Conservation (phyloP, 2,888 invertebrate genomes). For the Leptodirus hochenwartii region DNA sequence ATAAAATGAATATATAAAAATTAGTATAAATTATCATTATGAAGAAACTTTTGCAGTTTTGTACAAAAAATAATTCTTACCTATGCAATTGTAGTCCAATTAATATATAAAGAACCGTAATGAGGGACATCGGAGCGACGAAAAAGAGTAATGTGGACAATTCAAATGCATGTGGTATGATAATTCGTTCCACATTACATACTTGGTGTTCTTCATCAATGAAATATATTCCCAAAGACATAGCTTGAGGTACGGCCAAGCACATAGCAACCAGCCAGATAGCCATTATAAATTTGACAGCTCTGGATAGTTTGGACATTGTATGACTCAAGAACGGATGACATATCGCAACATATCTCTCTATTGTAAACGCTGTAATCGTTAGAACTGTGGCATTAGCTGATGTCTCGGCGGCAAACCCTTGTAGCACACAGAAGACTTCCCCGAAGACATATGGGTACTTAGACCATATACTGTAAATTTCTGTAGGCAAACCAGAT, state of each 20-base stretch:
- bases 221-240: slow-evolving; percentile 58
- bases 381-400: slow-evolving; percentile 71
- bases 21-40: too few species aligned
- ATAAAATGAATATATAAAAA: too few species aligned
- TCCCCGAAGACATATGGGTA: slow-evolving; percentile 59
- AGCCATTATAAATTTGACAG: slow-evolving; percentile 48
- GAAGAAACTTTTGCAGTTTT: too few species aligned
- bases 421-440: slow-evolving; percentile 48
- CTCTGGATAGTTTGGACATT: slow-evolving; percentile 67
- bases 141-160: slow-evolving; percentile 39
- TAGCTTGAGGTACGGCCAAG: slow-evolving; percentile 58
- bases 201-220: slow-evolving; percentile 20
- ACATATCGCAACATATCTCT: slow-evolving; percentile 75
- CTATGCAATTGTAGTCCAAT: slow-evolving; percentile 27
- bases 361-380: slow-evolving; percentile 78
- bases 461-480: slow-evolving; percentile 57
- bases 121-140: slow-evolving; percentile 38
- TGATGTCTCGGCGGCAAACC: slow-evolving; percentile 66
- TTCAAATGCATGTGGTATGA: slow-evolving; percentile 30
- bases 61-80: too few species aligned
- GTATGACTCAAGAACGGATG: slow-evolving; percentile 70
- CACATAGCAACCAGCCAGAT: slow-evolving; percentile 66
- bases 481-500: slow-evolving; percentile 64
- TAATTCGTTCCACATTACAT: slow-evolving; percentile 22
- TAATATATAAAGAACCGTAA: slow-evolving; percentile 34